These are phyloP conservation scores for Griposia aprilina DNA, from an alignment of 2,888 invertebrate genomes.

Conservation along the genomic window DNA sequence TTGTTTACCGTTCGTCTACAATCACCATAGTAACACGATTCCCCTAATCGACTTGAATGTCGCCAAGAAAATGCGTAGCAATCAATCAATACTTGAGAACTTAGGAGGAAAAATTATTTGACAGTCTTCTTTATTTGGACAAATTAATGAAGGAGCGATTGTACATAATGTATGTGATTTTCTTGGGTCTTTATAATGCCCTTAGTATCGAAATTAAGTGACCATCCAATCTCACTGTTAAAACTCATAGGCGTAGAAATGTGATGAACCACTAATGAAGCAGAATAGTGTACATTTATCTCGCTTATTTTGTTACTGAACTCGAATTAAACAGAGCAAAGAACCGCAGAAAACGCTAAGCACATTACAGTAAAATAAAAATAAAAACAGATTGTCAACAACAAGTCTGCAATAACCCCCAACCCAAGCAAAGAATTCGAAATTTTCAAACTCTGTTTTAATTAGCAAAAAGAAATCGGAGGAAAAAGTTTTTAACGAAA, in stretches of 20 bases:
- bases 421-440: slow-evolving; percentile 63
- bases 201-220: not conserved
- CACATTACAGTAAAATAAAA: slow-evolving; percentile 18
- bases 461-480: slow-evolving; percentile 72
- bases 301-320: not conserved
- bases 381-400: slow-evolving; percentile 24
- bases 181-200: not conserved
- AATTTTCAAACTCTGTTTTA: slow-evolving; percentile 71
- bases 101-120: slow-evolving; percentile 21
- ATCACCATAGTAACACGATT: slow-evolving; percentile 54
- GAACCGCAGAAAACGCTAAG: not conserved
- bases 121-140: not conserved
- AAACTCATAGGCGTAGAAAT: not conserved
- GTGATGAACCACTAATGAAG: not conserved
- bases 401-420: slow-evolving; percentile 51
- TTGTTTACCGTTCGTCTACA: slow-evolving; percentile 40
- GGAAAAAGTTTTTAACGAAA: slow-evolving; percentile 67
- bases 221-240: not conserved
- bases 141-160: not conserved
- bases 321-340: not conserved
- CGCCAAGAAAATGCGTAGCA: slow-evolving; percentile 31
- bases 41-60: slow-evolving; percentile 48
- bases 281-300: not conserved
- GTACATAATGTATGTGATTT: not conserved
- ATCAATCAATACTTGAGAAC: slow-evolving; percentile 49